Evolutionary conservation across 2,888 invertebrate species (phyloP), one percentile per base, ranked within the genome.

Genomic region (Dolomedes plantarius): DNA sequence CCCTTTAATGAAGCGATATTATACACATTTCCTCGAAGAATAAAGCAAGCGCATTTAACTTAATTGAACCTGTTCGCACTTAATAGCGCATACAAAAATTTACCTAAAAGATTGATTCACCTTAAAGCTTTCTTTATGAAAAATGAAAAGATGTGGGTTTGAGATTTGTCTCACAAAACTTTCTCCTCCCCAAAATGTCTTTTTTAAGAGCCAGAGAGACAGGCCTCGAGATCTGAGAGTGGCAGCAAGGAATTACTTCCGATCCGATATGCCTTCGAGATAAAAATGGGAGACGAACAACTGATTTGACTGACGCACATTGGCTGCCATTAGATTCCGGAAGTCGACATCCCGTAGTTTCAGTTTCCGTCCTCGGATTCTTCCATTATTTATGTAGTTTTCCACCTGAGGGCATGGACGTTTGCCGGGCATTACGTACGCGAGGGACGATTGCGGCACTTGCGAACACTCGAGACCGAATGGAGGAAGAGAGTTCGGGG

Each of bases 251-350:
- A 56, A 56, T 56, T 56, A 11, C 56, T 56, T 56, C 56, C 56
- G 56, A 56, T 56, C 56, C 56, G 1, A n/a, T 56, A 56, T 56
- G 56, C 56, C 56, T 56, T 23, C 19, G 23, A 56, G 56, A 56
- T 56, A 56, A 56, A 56, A 56, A 23, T 56, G 19, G 56, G 56
- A 56, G 56, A 56, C 23, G 56, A 56, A 56, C 56, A 56, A 56
- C 56, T 23, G 56, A 56, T 56, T 56, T 19, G 23, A 56, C 56
- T 5, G 56, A 6, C 56, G 19, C 56, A 23, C 56, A 56, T 23
- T 2, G 56, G 5, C 23, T 56, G 23, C 56, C 56, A 56, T 56
- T 56, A 56, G 56, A 56, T 23, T 56, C 56, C 56, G 56, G 56
- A 56, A 56, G 56, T 56, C 56, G 23, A 56, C 56, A 23, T 56